These are phyloP conservation scores for Patella depressa DNA, from an alignment of 2,888 invertebrate species.

Conservation along the genomic window DNA sequence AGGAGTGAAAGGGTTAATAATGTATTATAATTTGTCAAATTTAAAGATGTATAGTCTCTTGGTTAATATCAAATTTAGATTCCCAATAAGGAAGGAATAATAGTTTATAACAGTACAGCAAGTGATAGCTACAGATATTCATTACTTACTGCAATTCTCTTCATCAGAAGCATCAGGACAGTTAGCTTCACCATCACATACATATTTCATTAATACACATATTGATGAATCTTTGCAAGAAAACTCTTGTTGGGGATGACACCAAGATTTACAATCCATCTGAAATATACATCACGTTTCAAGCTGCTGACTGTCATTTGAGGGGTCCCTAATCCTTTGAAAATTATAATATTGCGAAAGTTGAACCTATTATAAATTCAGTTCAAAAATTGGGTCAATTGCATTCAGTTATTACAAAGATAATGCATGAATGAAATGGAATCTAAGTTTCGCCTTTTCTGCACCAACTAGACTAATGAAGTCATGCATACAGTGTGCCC, in stretches of 20 bases:
- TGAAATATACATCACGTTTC: slow-evolving; percentile 26
- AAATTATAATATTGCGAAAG: too few relatives aligned
- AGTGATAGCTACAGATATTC: background rate
- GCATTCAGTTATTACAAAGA: too few relatives aligned
- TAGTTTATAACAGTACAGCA: background rate
- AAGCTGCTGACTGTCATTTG: too few relatives aligned
- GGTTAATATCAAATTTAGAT: background rate
- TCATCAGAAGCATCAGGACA: slow-evolving; percentile 88
- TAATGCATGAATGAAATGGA: too few relatives aligned
- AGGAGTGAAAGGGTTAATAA: too few relatives aligned
- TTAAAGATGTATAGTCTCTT: background rate
- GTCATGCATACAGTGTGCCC: background rate
- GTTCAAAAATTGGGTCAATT: too few relatives aligned
- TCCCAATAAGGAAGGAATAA: slow-evolving; percentile 7
- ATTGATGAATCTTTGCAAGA: slow-evolving; percentile 40
- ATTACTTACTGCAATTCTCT: slow-evolving; percentile 78
- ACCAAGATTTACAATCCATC: slow-evolving; percentile 48
- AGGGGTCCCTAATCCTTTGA: too few relatives aligned
- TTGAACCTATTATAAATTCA: too few relatives aligned
- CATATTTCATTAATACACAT: slow-evolving; percentile 35
- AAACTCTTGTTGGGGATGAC: slow-evolving; percentile 59
- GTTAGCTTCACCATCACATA: slow-evolving; percentile 84
- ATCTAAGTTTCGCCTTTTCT: too few relatives aligned
- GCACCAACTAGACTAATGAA: background rate
- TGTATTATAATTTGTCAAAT: too few relatives aligned